These are phyloP conservation scores for Solea solea DNA, from an alignment of 2,113 vertebrate genomes.

Conservation along the genomic window DNA sequence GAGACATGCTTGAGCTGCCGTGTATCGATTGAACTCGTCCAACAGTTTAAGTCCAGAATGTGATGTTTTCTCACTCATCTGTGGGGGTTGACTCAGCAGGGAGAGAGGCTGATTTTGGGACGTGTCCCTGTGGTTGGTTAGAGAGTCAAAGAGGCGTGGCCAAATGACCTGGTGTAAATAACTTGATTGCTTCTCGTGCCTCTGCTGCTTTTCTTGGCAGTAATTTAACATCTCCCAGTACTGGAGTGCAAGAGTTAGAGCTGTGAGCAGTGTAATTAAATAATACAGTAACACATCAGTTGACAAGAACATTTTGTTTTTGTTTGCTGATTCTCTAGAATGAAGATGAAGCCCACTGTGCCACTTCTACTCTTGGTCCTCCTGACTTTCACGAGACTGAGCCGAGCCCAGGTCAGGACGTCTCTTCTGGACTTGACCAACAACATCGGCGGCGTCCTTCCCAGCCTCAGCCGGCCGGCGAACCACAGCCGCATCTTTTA, in stretches of 20 bases:
- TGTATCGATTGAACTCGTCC: not conserved
- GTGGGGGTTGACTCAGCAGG: constrained; percentile 40
- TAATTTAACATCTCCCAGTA: constrained; percentile 22
- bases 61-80: not conserved
- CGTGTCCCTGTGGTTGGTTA: constrained; percentile 36
- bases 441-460: constrained; percentile 80
- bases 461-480: constrained; percentile 82
- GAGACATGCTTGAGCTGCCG: not conserved
- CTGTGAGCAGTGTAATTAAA: not conserved
- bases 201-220: constrained; percentile 13
- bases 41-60: not conserved
- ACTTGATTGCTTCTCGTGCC: constrained; percentile 9
- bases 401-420: constrained; percentile 23
- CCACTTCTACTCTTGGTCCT: constrained; percentile 50
- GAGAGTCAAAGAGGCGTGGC: constrained; percentile 52
- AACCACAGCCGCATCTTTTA: constrained; percentile 88
- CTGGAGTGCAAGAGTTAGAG: constrained; percentile 22
- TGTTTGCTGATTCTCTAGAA: constrained; percentile 36
- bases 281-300: not conserved
- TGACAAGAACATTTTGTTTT: not conserved
- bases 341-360: constrained; percentile 59
- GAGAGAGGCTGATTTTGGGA: constrained; percentile 20
- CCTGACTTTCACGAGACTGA: constrained; percentile 5
- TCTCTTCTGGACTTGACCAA: constrained; percentile 54
- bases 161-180: constrained; percentile 13